Evolutionary conservation across 2,113 vertebrate genomes (phyloP).

Genomic region (Tachycineta bicolor): DNA sequence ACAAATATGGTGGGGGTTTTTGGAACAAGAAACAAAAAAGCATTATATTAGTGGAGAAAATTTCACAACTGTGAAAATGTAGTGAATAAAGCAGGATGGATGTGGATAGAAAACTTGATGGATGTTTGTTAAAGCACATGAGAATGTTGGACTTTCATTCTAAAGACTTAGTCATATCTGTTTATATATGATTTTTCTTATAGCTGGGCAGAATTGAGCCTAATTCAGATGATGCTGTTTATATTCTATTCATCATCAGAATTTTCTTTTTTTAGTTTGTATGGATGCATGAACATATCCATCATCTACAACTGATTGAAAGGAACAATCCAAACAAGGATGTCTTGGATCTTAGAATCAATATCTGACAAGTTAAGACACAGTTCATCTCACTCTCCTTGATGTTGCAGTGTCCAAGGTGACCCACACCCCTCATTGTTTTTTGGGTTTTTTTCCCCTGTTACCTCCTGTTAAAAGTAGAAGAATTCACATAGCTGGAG

Average conservation of each 20-base stretch:
- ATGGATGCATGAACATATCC: accelerated
- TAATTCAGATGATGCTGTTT: not conserved
- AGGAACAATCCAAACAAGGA: not conserved
- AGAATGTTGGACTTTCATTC: not conserved
- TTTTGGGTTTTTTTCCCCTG: accelerated
- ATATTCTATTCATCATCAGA: not conserved
- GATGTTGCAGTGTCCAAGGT: not conserved
- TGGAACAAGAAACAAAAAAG: not conserved
- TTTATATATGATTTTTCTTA: not conserved
- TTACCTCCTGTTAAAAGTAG: not conserved
- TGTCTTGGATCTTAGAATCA: not conserved
- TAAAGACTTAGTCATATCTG: not conserved
- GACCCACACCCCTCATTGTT: not conserved
- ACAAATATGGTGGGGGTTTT: not conserved
- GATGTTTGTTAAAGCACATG: not conserved
- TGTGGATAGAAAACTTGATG: not conserved
- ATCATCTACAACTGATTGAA: not conserved
- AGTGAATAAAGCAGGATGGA: not conserved
- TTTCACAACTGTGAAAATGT: not conserved
- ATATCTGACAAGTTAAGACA: not conserved
- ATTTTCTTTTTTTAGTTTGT: not conserved
- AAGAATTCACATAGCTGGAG: not conserved
- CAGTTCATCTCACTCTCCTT: not conserved
- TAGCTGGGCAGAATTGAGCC: not conserved
- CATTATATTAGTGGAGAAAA: not conserved